These are phyloP conservation scores for Eucriotettix oculatus DNA, from an alignment of 2,888 invertebrate genomes.

Conservation along the genomic window DNA sequence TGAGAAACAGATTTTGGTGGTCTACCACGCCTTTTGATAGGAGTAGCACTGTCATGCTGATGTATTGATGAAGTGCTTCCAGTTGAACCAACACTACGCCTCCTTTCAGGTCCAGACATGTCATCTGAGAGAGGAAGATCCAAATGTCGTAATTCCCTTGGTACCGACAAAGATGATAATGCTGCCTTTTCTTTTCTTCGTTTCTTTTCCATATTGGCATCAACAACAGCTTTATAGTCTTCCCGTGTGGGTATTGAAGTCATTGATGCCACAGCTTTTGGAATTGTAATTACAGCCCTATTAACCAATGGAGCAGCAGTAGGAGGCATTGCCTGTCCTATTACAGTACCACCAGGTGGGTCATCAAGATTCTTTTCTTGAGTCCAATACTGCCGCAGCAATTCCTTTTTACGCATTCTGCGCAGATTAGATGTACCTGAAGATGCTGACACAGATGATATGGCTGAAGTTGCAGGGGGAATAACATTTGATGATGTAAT, in stretches of 20 bases:
- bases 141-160: conserved; percentile 43
- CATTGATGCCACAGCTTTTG: conserved; percentile 80
- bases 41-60: background rate
- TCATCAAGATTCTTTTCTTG: conserved; percentile 78
- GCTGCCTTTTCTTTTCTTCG: conserved; percentile 37
- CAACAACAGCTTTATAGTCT: conserved; percentile 54
- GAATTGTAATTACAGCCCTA: conserved; percentile 63
- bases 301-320: conserved; percentile 40
- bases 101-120: conserved; percentile 23
- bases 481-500: conserved; percentile 13
- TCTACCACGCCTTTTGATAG: conserved; percentile 15
- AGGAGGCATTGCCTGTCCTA: conserved; percentile 27
- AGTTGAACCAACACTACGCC: conserved; percentile 31
- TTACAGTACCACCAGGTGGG: conserved; percentile 32
- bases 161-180: conserved; percentile 27
- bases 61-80: conserved; percentile 19
- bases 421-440: conserved; percentile 50
- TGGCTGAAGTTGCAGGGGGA: background rate
- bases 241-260: conserved; percentile 72
- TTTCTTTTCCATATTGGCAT: conserved; percentile 48
- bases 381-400: conserved; percentile 69
- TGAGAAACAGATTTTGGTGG: conserved; percentile 28
- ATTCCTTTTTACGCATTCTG: conserved; percentile 78
- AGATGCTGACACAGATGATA: conserved; percentile 7
- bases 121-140: conserved; percentile 38